Evolutionary conservation across 2,888 invertebrate genomes (phyloP), one percentile per base, ranked within the genome.

Genomic region (Marasmarcha lunaedactyla): DNA sequence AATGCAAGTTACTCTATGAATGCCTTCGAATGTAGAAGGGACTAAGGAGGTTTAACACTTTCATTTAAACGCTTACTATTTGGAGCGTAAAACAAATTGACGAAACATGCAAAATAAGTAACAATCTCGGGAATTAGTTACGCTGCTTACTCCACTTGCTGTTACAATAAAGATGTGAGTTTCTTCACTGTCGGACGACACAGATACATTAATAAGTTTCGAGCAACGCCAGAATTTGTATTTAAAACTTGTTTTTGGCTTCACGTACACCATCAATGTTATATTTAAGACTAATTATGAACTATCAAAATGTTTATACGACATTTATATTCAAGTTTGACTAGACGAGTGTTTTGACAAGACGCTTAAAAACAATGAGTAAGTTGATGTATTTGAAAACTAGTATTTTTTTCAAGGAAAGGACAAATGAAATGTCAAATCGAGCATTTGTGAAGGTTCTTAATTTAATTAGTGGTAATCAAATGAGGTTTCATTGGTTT

Each of bases 21-120:
- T 7, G 20, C 20, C 4, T 20, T 20, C 20, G 7, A 36, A 20
- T 20, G 20, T 20, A 20, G 20, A 20, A 20, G 57, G 51, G 51
- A 50, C 53, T 54, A 50, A 56, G 54, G 58, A 72, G 71, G 71
- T 68, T 63, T 35, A 25, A 15, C 62, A 77, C 79, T 81, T 78
- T 78, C 78, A 72, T 76, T 74, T 60, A 62, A 74, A 71, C 69
- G 60, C 53, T 34, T 34, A 57, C 52, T 68, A 79, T 79, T 71
- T 69, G 67, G 81, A 83, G 76, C 83, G 78, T 83, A 76, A 76
- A 83, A 72, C 69, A 59, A 12, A 70, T 77, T 79, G 73, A 78
- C 81, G 81, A 81, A 81, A 83, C 78, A 81, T 81, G 81, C 78
- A 81, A 81, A 83, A 81, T 78, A 77, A 77, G 65, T 72, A 67